Conservation (phyloP, 2,113 vertebrate genomes). For the Neotoma lepida region DNA sequence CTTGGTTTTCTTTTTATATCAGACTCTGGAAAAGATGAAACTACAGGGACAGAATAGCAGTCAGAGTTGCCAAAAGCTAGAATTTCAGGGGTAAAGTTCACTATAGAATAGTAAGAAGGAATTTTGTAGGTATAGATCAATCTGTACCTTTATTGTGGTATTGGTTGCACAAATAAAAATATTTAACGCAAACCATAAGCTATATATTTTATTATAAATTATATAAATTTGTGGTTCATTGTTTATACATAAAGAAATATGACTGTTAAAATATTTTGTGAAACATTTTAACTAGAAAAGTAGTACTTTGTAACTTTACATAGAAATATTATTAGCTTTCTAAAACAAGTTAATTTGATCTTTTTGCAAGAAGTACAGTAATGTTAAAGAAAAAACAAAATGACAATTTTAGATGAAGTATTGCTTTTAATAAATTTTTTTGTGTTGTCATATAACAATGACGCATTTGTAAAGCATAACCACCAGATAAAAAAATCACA, state of each 20-base stretch:
- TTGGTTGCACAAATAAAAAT: neutral
- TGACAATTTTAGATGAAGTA: neutral
- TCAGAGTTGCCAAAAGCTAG: neutral
- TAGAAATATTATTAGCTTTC: neutral
- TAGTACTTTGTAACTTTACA: neutral
- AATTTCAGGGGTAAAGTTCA: neutral
- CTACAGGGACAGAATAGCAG: neutral
- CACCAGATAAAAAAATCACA: neutral
- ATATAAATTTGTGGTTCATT: neutral
- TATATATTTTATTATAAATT: neutral
- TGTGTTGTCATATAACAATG: neutral
- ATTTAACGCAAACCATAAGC: neutral
- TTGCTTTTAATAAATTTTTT: neutral
- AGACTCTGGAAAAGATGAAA: neutral
- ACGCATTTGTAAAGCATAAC: neutral
- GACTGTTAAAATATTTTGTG: neutral
- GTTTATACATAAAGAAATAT: neutral
- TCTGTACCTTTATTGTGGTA: neutral
- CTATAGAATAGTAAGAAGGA: neutral
- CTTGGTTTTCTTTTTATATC: neutral
- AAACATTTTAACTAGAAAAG: constrained; percentile 13
- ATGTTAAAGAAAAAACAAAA: neutral
- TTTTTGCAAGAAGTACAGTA: neutral
- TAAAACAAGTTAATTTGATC: neutral
- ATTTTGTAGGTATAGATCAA: neutral